A percentile compares a stretch with the other conserved stretches of the same genome.
Conservation (phyloP, 2,888 invertebrate species). For the Caenorhabditis sulstoni region DNA sequence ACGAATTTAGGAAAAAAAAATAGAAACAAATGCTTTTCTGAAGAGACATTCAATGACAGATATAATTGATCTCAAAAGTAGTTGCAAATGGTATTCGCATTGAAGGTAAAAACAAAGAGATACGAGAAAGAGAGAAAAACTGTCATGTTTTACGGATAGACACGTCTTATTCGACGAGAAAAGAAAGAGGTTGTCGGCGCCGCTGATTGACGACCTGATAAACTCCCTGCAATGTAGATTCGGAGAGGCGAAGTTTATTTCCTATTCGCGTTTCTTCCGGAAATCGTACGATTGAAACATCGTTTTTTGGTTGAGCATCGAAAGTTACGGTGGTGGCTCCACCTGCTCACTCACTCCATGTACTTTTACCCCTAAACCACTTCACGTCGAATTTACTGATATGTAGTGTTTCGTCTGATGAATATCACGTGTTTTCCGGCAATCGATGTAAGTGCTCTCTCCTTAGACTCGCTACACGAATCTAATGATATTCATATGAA, state of each 20-base stretch:
- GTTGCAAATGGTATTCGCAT: not conserved
- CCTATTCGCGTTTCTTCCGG: not conserved
- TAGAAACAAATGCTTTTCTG: no score
- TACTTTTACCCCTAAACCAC: slow-evolving; percentile 32
- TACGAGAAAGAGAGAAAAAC: not conserved
- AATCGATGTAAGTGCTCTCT: not conserved
- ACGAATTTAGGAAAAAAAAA: not conserved
- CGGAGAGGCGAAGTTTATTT: slow-evolving; percentile 9
- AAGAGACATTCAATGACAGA: no score
- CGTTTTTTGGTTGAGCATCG: slow-evolving; percentile 1
- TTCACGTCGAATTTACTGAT: not conserved
- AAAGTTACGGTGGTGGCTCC: slow-evolving; percentile 23
- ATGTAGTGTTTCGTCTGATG: not conserved
- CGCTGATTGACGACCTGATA: slow-evolving; percentile 18
- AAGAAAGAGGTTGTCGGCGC: not conserved
- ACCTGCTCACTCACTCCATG: slow-evolving; percentile 21
- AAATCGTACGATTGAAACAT: slow-evolving; percentile 31
- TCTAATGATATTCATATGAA: not conserved
- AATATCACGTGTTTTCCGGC: slow-evolving; percentile 23
- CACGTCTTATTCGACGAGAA: slow-evolving; percentile 5
- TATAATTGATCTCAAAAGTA: no score
- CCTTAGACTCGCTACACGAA: no score
- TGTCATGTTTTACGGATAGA: slow-evolving; percentile 7
- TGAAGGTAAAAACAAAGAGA: not conserved
- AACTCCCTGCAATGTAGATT: not conserved